Evolutionary conservation across 2,113 vertebrate species (phyloP).

Genomic region (Cyanoliseus patagonus): DNA sequence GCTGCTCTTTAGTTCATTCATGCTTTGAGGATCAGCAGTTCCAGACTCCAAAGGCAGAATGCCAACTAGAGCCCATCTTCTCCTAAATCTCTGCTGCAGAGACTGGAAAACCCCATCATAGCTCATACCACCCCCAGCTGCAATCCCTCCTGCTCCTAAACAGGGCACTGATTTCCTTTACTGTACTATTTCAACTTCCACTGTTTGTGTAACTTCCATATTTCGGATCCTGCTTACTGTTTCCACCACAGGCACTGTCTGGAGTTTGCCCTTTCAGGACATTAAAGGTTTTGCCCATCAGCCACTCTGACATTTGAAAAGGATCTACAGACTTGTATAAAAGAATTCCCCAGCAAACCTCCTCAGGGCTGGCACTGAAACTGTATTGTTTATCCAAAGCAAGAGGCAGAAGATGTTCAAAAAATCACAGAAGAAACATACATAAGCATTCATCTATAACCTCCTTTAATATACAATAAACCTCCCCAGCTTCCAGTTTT

Average conservation of each 20-base stretch:
- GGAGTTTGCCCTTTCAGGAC: not conserved
- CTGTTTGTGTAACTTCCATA: not conserved
- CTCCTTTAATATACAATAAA: not conserved
- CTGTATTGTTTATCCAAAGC: not conserved
- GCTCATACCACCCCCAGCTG: not conserved
- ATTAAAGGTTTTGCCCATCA: not conserved
- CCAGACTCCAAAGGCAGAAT: not conserved
- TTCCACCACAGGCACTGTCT: not conserved
- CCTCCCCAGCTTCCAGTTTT: not conserved
- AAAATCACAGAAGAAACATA: not conserved
- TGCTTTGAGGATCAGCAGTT: not conserved
- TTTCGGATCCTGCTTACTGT: not conserved
- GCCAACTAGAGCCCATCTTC: not conserved
- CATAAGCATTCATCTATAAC: not conserved
- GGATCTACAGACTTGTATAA: not conserved
- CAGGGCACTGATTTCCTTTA: not conserved
- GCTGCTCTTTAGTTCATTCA: not conserved
- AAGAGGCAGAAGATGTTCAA: not conserved
- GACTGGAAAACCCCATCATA: not conserved
- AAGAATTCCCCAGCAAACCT: not conserved
- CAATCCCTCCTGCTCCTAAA: not conserved
- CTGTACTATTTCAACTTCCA: not conserved
- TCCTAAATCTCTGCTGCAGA: not conserved
- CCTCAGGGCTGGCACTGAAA: too few species aligned
- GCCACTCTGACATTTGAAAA: not conserved